phyloP scores from a whole-genome alignment of 1,140 invertebrate genomes.

The Anadara kagoshimensis region DNA sequence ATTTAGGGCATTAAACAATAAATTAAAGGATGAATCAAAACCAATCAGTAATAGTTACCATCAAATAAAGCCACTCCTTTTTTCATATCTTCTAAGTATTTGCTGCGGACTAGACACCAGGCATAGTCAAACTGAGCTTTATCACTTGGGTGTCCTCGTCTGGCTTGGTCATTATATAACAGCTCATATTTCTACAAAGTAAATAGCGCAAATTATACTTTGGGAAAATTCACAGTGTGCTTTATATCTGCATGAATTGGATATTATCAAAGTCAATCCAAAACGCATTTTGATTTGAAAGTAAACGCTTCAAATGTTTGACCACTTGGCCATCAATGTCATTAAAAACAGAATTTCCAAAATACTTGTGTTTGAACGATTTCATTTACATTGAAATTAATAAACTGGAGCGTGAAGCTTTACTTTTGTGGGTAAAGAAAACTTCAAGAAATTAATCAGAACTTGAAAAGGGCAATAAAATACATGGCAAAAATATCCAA shows the following conservation, averaged over 20 bases:
- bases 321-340: too few relatives aligned
- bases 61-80: conserved; percentile 91
- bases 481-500: too few relatives aligned
- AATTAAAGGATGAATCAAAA: background rate
- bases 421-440: too few relatives aligned
- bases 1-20: background rate
- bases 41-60: conserved; percentile 57
- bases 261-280: too few relatives aligned
- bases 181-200: conserved; percentile 89
- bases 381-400: too few relatives aligned
- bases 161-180: conserved; percentile 86
- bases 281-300: too few relatives aligned
- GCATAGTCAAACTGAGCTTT: conserved; percentile 96
- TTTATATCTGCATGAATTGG: background rate
- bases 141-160: conserved; percentile 81
- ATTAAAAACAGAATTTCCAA: too few relatives aligned
- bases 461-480: too few relatives aligned
- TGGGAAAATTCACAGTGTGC: background rate
- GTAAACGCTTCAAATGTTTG: too few relatives aligned
- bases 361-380: too few relatives aligned
- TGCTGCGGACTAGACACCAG: conserved; percentile 92
- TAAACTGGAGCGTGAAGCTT: too few relatives aligned
- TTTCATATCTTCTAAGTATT: conserved; percentile 90
- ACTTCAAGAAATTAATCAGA: too few relatives aligned
- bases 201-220: conserved; percentile 18